phyloP scores from a whole-genome alignment of 2,113 vertebrate genomes.

The Hypomesus transpacificus region DNA sequence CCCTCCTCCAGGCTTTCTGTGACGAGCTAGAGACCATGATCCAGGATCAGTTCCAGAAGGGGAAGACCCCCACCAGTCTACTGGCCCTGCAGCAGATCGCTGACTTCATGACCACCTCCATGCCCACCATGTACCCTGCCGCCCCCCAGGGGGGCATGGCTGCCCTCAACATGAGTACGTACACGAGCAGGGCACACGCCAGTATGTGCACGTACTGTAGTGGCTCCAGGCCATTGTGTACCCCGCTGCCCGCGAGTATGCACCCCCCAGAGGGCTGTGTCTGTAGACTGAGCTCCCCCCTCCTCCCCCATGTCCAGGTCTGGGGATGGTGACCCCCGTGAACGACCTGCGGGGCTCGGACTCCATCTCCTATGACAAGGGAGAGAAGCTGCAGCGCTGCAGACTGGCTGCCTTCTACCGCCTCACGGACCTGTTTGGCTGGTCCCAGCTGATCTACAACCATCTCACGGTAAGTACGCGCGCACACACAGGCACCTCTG shows the following conservation, averaged over 20 bases:
- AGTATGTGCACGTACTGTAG: too few relatives aligned
- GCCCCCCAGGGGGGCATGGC: constrained; percentile 96
- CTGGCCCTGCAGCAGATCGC: constrained; percentile 97
- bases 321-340: constrained; percentile 98
- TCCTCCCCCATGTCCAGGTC: constrained; percentile 68
- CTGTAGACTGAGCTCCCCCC: not conserved
- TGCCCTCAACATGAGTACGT: constrained; percentile 96
- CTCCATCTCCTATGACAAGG: constrained; percentile 96
- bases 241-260: not conserved
- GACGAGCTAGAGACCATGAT: constrained; percentile 98
- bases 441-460: constrained; percentile 99
- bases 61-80: constrained; percentile 93
- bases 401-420: constrained; percentile 95
- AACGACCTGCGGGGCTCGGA: constrained; percentile 96
- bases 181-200: not conserved
- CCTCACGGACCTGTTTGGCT: constrained; percentile 91
- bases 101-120: constrained; percentile 93
- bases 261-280: not conserved
- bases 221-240: too few relatives aligned
- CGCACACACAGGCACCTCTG: too few relatives aligned
- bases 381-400: constrained; percentile 91
- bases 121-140: constrained; percentile 91
- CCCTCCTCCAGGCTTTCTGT: constrained; percentile 83
- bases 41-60: constrained; percentile 96
- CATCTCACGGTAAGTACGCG: constrained; percentile 87